Percentiles rank a stretch among this genome's conserved stretches.
These are phyloP conservation scores for Globodera rostochiensis DNA, from an alignment of 1,140 invertebrate genomes.

Conservation along the genomic window DNA sequence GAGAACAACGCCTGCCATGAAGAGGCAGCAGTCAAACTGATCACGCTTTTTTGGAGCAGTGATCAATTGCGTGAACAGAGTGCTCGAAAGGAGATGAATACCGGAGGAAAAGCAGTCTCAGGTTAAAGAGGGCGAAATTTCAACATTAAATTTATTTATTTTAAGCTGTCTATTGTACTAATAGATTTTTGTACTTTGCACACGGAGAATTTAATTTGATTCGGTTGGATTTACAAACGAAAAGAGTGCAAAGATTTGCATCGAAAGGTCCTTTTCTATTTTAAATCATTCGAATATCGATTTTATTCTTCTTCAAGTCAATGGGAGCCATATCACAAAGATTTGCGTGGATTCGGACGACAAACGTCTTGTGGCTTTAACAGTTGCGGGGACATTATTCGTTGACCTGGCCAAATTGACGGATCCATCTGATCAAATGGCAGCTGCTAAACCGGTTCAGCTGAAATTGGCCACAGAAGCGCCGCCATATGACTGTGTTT, in stretches of 20 bases:
- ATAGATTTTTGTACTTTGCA: slow-evolving; percentile 21
- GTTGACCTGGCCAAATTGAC: not conserved
- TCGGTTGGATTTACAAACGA: slow-evolving; percentile 17
- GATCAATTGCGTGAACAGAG: not conserved
- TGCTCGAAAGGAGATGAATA: not conserved
- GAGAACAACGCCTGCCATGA: not conserved
- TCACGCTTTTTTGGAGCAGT: slow-evolving; percentile 20
- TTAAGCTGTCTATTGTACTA: slow-evolving; percentile 17
- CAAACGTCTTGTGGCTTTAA: slow-evolving; percentile 5
- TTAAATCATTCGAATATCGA: not conserved
- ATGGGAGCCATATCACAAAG: slow-evolving; percentile 12
- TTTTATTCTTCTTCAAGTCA: slow-evolving; percentile 1
- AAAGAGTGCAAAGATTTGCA: not conserved
- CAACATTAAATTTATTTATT: not conserved
- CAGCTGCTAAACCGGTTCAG: not conserved
- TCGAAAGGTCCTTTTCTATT: not conserved
- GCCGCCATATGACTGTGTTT: not conserved
- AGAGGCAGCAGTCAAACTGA: slow-evolving; percentile 1
- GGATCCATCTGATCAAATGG: not conserved
- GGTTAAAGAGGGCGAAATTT: not conserved
- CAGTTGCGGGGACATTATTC: slow-evolving; percentile 13
- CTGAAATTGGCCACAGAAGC: slow-evolving; percentile 4
- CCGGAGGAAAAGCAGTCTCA: slow-evolving; percentile 18
- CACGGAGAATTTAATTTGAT: slow-evolving; percentile 14
- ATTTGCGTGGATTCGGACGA: slow-evolving; percentile 12